These are phyloP conservation scores for Enteromius paludinosus DNA, from an alignment of 2,797 vertebrate species.

Conservation along the genomic window DNA sequence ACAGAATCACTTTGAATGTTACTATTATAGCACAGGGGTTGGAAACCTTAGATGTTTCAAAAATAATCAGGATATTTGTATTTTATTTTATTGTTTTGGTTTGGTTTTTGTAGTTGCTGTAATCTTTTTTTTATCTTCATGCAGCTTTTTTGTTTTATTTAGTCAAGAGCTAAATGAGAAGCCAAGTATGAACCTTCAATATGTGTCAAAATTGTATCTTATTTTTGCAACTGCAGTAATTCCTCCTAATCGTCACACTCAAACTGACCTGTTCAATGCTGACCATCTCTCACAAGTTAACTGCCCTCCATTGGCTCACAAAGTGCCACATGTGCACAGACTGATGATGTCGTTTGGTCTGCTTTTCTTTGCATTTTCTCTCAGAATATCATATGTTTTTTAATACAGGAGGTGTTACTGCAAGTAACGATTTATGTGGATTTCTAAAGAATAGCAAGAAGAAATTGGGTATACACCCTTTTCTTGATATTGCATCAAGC, in stretches of 20 bases:
- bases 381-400: neutral
- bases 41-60: neutral
- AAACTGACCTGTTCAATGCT: neutral
- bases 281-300: neutral
- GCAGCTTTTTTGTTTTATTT: neutral
- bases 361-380: neutral
- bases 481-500: neutral
- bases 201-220: neutral
- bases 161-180: neutral
- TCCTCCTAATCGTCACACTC: neutral
- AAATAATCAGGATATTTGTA: neutral
- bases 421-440: neutral
- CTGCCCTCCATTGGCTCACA: neutral
- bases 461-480: neutral
- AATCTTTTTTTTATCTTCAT: neutral
- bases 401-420: neutral
- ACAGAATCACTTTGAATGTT: slow-evolving; percentile 32
- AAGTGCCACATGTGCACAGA: neutral
- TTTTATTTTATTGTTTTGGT: too few relatives aligned
- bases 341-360: neutral
- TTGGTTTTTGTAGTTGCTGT: neutral
- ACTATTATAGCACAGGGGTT: slow-evolving; percentile 21
- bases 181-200: neutral
- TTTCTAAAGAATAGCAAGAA: neutral
- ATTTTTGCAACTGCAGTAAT: neutral